Percentiles rank a stretch among this genome's conserved stretches.
Conservation (phyloP, 1,140 invertebrate species). For the Branchinecta lindahli region DNA sequence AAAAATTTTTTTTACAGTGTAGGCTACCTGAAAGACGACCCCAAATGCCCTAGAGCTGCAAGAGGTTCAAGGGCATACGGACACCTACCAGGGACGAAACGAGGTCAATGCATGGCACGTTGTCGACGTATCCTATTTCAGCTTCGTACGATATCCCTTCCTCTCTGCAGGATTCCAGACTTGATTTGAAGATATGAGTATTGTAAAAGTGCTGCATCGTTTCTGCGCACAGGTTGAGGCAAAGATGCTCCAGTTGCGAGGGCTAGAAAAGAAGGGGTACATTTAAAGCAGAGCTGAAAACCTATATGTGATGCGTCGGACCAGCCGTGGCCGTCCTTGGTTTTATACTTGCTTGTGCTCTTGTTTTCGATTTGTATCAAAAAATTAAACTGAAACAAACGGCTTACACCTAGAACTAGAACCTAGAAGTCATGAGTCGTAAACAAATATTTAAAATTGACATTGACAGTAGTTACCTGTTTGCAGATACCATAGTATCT, state of each 20-base stretch:
- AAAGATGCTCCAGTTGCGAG: slow-evolving; percentile 77
- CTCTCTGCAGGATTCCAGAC: slow-evolving; percentile 79
- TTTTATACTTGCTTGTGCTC: too few species aligned
- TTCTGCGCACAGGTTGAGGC: slow-evolving; percentile 87
- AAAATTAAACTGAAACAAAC: too few species aligned
- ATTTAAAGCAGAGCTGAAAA: neutral
- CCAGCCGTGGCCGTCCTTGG: too few species aligned
- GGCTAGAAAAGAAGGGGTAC: slow-evolving; percentile 36
- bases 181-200: slow-evolving; percentile 87
- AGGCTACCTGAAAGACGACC: slow-evolving; percentile 15
- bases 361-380: too few species aligned
- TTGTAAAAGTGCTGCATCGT: slow-evolving; percentile 97
- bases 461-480: too few species aligned
- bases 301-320: too few species aligned
- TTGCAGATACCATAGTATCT: too few species aligned
- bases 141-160: slow-evolving; percentile 81
- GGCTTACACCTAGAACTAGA: too few species aligned
- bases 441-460: too few species aligned
- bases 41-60: neutral
- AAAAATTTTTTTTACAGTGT: too few species aligned
- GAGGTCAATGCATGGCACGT: slow-evolving; percentile 87
- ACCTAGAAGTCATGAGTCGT: too few species aligned
- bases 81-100: slow-evolving; percentile 65
- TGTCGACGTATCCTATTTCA: slow-evolving; percentile 85
- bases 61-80: neutral